These are phyloP conservation scores for Bujurquina vittata DNA, from an alignment of 2,113 vertebrate genomes.

Conservation along the genomic window DNA sequence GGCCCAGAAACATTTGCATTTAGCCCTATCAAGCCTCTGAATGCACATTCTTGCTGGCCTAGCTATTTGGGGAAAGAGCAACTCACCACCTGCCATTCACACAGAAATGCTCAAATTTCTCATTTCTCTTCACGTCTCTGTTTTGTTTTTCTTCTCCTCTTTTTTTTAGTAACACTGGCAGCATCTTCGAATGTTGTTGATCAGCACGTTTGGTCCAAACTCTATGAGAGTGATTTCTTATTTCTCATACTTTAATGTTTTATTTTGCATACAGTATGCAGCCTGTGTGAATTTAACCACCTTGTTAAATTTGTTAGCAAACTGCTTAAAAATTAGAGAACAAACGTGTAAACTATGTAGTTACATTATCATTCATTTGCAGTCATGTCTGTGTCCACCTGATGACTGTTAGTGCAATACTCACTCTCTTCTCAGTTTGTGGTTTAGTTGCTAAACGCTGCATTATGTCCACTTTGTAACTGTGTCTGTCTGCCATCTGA, in stretches of 20 bases:
- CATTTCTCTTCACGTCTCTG: neutral
- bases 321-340: neutral
- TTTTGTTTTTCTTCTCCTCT: neutral
- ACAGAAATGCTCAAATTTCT: neutral
- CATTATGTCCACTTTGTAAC: neutral
- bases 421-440: neutral
- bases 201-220: neutral
- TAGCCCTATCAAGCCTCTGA: conserved; percentile 13
- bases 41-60: conserved; percentile 22
- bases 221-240: neutral
- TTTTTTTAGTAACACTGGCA: neutral
- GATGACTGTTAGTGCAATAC: neutral
- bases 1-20: conserved; percentile 48
- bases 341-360: neutral
- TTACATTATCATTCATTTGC: neutral
- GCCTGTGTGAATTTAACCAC: neutral
- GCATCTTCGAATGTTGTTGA: neutral
- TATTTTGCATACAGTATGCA: neutral
- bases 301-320: neutral
- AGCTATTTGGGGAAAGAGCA: conserved; percentile 17
- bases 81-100: conserved; percentile 14
- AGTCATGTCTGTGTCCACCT: neutral
- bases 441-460: neutral
- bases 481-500: neutral
- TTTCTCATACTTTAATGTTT: neutral